Base-by-base conservation (phyloP, 2,113 vertebrate genomes). In the Drymodes brunneopygia region DNA sequence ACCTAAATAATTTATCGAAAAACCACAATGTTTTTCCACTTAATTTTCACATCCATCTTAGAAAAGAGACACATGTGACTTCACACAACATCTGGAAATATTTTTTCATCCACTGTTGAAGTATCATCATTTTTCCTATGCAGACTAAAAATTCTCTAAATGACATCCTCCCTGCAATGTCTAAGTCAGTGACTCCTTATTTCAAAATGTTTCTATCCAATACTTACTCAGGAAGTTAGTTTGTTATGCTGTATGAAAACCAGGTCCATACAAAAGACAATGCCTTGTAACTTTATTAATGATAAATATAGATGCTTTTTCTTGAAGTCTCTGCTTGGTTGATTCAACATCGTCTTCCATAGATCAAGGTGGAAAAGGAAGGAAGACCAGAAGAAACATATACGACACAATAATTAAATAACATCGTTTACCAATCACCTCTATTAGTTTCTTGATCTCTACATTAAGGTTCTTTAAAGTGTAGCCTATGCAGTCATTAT, bases 61-160 rank as follows among this genome's bases (percentile, higher is more conserved):
- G 36, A 40, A 85, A 81, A 66, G 12, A 71, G 7, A 27, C 1
- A 29, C 0, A 0, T 16, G 7, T 64, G 33, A 75, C 31, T 91
- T 70, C 15, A 33, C 54, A 28, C 12, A 80, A 18, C 10, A 71
- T 28, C 29, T 58, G 17, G 15, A 93, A 85, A 69, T n/a, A 61
- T 8, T 23, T 82, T 93, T 91, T 70, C 15, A 64, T 60, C 9
- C 57, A 18, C 0, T 40, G 13, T 60, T 71, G 25, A 64, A 13
- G 6, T 66, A 1, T 36, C 35, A 16, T 18, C 2, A 61, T 80
- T 86, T 73, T 62, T 77, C 7, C 21, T 29, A 29, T 14, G 14
- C 5, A 81, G 64, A 78, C 15, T 72, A 66, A 35, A 86, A 69
- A 53, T 81, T 77, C 2, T 44, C 42, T 40, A 11, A 20, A 65